A percentile compares a stretch with the other conserved stretches of the same genome.
Conservation (phyloP, 2,113 vertebrate genomes). For the Hyperopisus bebe region DNA sequence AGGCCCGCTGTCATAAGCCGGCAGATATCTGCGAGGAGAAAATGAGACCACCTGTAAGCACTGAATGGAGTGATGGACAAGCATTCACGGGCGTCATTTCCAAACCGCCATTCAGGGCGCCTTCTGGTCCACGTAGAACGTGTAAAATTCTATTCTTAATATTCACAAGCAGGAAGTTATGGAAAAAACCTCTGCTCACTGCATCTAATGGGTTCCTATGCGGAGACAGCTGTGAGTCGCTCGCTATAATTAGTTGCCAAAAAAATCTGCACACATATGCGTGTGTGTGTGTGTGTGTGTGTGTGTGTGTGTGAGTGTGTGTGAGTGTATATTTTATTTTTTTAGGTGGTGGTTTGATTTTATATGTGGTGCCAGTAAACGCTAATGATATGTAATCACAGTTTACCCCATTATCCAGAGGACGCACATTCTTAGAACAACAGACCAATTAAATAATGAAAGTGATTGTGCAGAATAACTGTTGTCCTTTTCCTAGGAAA, state of each 20-base stretch:
- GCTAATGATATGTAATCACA: neutral
- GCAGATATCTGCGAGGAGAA: conserved; percentile 88
- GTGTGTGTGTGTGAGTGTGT: neutral
- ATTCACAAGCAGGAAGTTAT: conserved; percentile 93
- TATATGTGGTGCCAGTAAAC: neutral
- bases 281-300: conserved; percentile 7
- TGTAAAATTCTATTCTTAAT: conserved; percentile 99
- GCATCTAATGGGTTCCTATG: conserved; percentile 91
- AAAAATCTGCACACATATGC: conserved; percentile 49
- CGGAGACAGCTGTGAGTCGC: conserved; percentile 92
- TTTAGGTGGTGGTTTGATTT: neutral
- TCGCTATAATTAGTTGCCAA: conserved; percentile 94
- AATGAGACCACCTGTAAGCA: conserved; percentile 99
- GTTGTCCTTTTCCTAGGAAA: neutral
- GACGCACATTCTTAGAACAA: neutral
- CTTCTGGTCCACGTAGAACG: conserved; percentile 82
- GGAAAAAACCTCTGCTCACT: conserved; percentile 79
- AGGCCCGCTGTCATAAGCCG: conserved; percentile 95
- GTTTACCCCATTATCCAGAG: neutral
- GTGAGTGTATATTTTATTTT: neutral
- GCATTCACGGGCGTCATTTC: conserved; percentile 92
- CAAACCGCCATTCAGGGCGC: conserved; percentile 84
- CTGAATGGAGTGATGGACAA: conserved; percentile 98
- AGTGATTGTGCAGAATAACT: neutral
- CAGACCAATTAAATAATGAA: neutral